Evolutionary conservation across 2,888 invertebrate species (phyloP).

Genomic region (Petrolisthes cinctipes): DNA sequence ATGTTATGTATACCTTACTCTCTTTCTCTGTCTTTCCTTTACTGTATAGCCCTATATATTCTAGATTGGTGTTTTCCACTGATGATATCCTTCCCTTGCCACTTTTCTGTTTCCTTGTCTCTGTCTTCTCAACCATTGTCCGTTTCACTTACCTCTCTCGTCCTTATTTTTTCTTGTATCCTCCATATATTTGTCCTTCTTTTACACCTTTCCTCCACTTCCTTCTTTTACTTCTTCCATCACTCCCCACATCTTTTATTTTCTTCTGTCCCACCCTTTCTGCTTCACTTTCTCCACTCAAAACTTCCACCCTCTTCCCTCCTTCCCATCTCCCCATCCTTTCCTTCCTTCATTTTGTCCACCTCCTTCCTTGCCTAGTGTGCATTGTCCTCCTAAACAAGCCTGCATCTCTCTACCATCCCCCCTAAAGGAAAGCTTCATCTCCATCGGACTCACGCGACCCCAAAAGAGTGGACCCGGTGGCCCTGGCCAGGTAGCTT

Average conservation of each 20-base stretch:
- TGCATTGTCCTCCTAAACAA: conserved; percentile 47
- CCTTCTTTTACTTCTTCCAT: not conserved
- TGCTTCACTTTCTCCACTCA: not conserved
- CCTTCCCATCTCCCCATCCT: not conserved
- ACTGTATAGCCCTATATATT: not conserved
- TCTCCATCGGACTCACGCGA: conserved; percentile 56
- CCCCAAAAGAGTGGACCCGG: conserved; percentile 64
- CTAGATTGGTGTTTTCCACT: not conserved
- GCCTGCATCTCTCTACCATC: conserved; percentile 53
- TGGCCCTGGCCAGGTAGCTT: conserved; percentile 64
- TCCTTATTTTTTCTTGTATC: no score
- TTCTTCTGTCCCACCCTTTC: no score
- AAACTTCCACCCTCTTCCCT: not conserved
- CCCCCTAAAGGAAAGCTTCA: conserved; percentile 61
- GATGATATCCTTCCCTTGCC: not conserved
- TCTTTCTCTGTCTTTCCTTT: conserved; percentile 12
- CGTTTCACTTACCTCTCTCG: not conserved
- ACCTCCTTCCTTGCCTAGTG: conserved; percentile 3
- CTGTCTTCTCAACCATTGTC: not conserved
- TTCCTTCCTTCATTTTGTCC: conserved; percentile 10
- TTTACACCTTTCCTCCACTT: not conserved
- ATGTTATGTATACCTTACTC: not conserved
- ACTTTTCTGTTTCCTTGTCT: not conserved
- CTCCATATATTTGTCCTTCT: not conserved
- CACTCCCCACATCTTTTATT: not conserved